phyloP scores from a whole-genome alignment of 2,113 vertebrate genomes.

The Electrona antarctica region DNA sequence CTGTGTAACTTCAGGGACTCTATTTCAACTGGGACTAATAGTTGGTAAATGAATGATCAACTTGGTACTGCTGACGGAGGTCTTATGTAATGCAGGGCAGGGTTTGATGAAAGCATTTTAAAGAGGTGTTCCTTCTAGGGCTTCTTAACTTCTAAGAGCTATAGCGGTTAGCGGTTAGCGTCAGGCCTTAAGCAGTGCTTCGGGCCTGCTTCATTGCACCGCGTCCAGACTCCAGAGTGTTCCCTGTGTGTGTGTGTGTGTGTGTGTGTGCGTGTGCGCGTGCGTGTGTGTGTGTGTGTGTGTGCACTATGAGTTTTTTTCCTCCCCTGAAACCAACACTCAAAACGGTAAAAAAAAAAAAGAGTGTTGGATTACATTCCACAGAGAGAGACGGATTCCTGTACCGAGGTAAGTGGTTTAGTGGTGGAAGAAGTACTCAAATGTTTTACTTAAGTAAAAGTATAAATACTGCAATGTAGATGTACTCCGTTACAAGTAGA shows the following conservation, averaged over 20 bases:
- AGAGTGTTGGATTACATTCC: slow-evolving; percentile 63
- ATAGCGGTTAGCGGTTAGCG: not conserved
- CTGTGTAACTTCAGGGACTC: no score
- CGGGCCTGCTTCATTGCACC: slow-evolving; percentile 11
- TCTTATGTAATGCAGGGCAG: not conserved
- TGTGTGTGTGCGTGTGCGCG: not conserved
- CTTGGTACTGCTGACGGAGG: slow-evolving; percentile 8
- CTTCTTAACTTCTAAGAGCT: not conserved
- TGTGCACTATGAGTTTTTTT: slow-evolving; percentile 46
- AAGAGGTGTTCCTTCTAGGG: slow-evolving; percentile 8
- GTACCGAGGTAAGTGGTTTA: slow-evolving; percentile 73
- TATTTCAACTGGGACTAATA: no score
- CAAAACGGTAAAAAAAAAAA: slow-evolving; percentile 55
- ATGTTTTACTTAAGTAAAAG: no score
- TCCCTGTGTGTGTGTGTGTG: slow-evolving; percentile 2
- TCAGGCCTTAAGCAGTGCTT: not conserved
- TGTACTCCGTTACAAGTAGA: no score
- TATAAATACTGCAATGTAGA: no score
- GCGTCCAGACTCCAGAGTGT: slow-evolving; percentile 22
- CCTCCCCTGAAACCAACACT: slow-evolving; percentile 41
- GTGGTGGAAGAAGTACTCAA: not conserved
- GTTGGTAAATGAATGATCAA: not conserved
- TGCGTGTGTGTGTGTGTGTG: slow-evolving; percentile 14
- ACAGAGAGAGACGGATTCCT: slow-evolving; percentile 47
- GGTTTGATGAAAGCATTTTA: slow-evolving; percentile 16